Evolutionary conservation across 2,797 vertebrate genomes (phyloP).

Genomic region (Malurus splendens): DNA sequence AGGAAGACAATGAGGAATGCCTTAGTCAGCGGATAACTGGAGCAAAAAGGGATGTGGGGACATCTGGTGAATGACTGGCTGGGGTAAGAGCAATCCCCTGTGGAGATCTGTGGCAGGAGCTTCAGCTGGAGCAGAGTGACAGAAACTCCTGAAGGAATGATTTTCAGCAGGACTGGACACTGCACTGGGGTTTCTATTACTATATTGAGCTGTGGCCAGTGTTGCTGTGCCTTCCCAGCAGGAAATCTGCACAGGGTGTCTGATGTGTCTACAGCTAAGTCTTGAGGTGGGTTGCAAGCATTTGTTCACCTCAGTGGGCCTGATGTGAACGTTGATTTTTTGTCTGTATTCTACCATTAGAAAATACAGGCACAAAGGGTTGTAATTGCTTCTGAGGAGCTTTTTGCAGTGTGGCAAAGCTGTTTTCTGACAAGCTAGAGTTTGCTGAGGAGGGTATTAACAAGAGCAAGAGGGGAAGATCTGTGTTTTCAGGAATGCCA

Average conservation of each 20-base stretch:
- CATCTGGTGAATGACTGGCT: not conserved
- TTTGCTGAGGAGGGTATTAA: not conserved
- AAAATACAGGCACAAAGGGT: not conserved
- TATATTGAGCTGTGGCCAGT: not conserved
- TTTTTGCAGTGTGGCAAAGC: not conserved
- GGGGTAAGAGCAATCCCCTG: fast-evolving
- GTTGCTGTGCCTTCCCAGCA: not conserved
- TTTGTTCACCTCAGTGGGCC: not conserved
- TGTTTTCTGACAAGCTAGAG: not conserved
- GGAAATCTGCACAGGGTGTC: not conserved
- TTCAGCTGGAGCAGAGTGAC: not conserved
- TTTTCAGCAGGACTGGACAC: not conserved
- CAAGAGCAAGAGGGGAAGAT: not conserved
- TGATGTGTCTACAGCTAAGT: not conserved
- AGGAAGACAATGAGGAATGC: not conserved
- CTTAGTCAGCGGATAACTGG: not conserved
- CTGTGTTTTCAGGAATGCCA: not conserved
- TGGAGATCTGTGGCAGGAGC: not conserved
- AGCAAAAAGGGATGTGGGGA: not conserved
- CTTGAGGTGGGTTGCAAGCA: fast-evolving
- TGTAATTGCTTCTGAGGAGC: not conserved
- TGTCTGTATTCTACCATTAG: not conserved
- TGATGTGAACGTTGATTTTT: not conserved
- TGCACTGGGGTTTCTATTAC: not conserved
- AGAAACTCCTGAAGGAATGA: not conserved